Base-by-base conservation (phyloP, 1,140 invertebrate genomes). In the Antheraea mylitta region DNA sequence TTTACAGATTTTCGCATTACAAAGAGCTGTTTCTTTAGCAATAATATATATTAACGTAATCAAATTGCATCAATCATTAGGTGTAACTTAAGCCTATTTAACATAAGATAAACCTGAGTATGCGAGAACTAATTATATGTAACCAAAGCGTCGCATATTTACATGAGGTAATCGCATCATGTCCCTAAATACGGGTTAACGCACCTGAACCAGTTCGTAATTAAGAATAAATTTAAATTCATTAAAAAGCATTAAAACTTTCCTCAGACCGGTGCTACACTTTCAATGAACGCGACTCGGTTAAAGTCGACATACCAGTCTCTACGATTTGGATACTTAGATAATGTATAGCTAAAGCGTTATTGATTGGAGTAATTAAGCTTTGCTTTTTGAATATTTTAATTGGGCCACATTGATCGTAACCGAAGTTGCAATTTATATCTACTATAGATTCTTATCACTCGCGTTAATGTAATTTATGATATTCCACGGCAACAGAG, bases 141-240 rank as follows among this genome's bases (percentile, higher is more conserved):
- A 36, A 30, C 19, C 22, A 63, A 63, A 63, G 61, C 61, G 36
- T 63, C 61, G 61, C 19, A 63, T 63, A 63, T 37, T 63, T 37
- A 63, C 61, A 63, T 30, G 22, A 16, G 37, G 61, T 63, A 63
- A 63, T 63, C 61, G 61, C 30, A 8, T 37, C 30, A 37, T 36
- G 61, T 63, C 30, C 61, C 61, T 63, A 70, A 80, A 71, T 76
- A 71, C 77, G 75, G 80, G 81, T 85, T 81, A 85, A 84, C 74
- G 81, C 76, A 82, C 78, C 74, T 85, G 79, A 85, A 90, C 86
- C 87, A 83, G 86, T 87, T 88, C 77, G 77, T 83, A 86, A 90
- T 90, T 90, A 87, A 88, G 87, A 85, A 82, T 77, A 79, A 80
- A 87, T 87, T 90, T 83, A 87, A 86, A 90, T 89, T 88, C 80